phyloP scores from a whole-genome alignment of 2,797 vertebrate genomes.

The Coreius guichenoti region DNA sequence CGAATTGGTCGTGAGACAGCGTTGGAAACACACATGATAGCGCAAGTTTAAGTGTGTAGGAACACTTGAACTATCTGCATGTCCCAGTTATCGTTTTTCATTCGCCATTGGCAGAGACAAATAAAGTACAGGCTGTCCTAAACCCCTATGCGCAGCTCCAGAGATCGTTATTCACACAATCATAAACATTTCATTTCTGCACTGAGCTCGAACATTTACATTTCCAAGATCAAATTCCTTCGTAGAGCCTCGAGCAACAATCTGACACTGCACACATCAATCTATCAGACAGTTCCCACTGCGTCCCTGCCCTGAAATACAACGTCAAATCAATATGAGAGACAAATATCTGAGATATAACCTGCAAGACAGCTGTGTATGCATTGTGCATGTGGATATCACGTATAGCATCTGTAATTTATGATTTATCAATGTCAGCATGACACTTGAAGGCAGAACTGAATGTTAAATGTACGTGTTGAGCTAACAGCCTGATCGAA shows the following conservation, averaged over 20 bases:
- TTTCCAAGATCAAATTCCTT: constrained; percentile 25
- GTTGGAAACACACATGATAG: too few species aligned
- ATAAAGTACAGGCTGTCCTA: constrained; percentile 6
- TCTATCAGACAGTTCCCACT: constrained; percentile 34
- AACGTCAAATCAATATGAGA: constrained; percentile 6
- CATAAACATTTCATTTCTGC: constrained; percentile 45
- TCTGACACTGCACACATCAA: constrained; percentile 19
- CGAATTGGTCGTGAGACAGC: too few species aligned
- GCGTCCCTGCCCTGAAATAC: not conserved
- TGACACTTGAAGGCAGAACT: constrained; percentile 23
- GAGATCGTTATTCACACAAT: constrained; percentile 30
- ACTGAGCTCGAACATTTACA: not conserved
- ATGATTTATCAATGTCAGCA: constrained; percentile 34
- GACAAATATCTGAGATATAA: constrained; percentile 22
- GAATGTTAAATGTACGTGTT: constrained; percentile 3
- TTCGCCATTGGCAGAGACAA: not conserved
- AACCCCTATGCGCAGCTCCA: not conserved
- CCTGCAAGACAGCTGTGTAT: not conserved
- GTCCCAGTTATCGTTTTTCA: not conserved
- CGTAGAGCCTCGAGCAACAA: constrained; percentile 25
- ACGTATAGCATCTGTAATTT: constrained; percentile 16
- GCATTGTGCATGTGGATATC: not conserved
- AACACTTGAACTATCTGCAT: not conserved
- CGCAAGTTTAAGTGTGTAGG: too few species aligned
- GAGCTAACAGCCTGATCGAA: not conserved